These are phyloP conservation scores for Linepithema humile DNA, from an alignment of 1,140 invertebrate species.

Conservation along the genomic window DNA sequence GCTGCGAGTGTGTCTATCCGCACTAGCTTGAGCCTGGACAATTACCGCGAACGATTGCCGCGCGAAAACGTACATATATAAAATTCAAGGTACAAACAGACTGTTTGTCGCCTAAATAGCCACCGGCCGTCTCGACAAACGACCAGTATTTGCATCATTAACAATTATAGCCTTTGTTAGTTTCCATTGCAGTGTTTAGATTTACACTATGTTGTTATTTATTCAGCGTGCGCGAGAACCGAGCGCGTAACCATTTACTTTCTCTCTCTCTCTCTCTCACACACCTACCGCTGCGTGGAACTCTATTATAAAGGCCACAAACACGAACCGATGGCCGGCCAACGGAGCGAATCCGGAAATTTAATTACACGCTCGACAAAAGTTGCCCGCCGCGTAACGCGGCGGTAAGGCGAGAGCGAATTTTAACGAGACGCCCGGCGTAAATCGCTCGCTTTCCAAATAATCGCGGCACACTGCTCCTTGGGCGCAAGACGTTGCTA, in stretches of 20 bases:
- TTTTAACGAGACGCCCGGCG: slow-evolving; percentile 45
- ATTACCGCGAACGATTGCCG: background rate
- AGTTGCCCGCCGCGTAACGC: slow-evolving; percentile 7
- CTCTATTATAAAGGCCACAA: slow-evolving; percentile 46
- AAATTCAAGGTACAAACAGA: slow-evolving; percentile 38
- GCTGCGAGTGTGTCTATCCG: background rate
- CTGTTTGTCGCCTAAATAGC: slow-evolving; percentile 44
- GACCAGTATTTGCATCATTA: slow-evolving; percentile 29
- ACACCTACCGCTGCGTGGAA: background rate
- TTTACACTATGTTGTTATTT: slow-evolving; percentile 34
- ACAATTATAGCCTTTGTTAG: slow-evolving; percentile 46
- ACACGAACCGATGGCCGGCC: slow-evolving; percentile 38
- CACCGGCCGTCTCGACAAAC: slow-evolving; percentile 36
- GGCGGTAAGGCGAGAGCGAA: slow-evolving; percentile 33
- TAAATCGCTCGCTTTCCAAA: slow-evolving; percentile 34
- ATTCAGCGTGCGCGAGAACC: background rate
- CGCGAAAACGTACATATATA: slow-evolving; percentile 36
- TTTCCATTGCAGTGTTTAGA: background rate
- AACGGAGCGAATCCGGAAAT: slow-evolving; percentile 45
- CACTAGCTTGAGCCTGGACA: background rate
- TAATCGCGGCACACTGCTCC: slow-evolving; percentile 34
- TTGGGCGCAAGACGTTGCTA: slow-evolving; percentile 35
- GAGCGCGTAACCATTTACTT: slow-evolving; percentile 3
- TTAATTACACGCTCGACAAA: slow-evolving; percentile 53
- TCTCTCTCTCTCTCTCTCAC: background rate